Base-by-base conservation (phyloP, 2,888 invertebrate species). In the Drosophila birchii region DNA sequence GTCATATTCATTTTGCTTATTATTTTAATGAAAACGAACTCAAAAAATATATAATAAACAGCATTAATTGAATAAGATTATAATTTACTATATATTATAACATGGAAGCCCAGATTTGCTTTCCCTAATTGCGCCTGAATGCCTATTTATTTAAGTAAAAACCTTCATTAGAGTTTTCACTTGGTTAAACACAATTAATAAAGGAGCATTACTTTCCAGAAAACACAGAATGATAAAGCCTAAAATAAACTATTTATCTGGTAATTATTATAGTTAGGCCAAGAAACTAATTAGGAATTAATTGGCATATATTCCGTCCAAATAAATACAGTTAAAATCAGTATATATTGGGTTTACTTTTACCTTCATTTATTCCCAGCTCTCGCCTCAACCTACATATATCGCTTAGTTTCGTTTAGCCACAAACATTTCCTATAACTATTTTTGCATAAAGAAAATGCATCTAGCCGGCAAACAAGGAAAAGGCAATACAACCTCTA, bases 401-500 rank as follows among this genome's bases (percentile, higher is more conserved):
- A 32, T 18, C 3, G 18, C 5, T 26, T 26, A 47, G 36, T 16
- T 34, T 53, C 3, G 20, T 14, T 32, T 16, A 16, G 20, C 51
- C 51, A 9, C 9, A 38, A 53, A 36, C 11, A 36, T 34, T 26
- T 58, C 23, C 9, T 9, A 58, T 58, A 14, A 12, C 3, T 16
- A 6, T 58, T 36, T 58, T 57, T 36, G 49, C 58, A 38, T 58
- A 38, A 20, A n/a, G 16, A 38, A 59, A 38, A 53, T 26, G 38
- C 51, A 53, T 9, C 34, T 3, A 36, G 36, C 18, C 26, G 18
- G 20, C 32, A 16, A 60, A 45, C 45, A 58, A 14, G 64, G 49
- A 64, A 60, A 60, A 49, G 16, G 32, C 41, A 51, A 64, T 49
- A 57, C n/a, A n/a, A n/a, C 20, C 23, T 36, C 23, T 11, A 23